Percentiles rank a stretch among this genome's conserved stretches.
Conservation (phyloP, 2,888 invertebrate species). For the Nomada ruficornis region DNA sequence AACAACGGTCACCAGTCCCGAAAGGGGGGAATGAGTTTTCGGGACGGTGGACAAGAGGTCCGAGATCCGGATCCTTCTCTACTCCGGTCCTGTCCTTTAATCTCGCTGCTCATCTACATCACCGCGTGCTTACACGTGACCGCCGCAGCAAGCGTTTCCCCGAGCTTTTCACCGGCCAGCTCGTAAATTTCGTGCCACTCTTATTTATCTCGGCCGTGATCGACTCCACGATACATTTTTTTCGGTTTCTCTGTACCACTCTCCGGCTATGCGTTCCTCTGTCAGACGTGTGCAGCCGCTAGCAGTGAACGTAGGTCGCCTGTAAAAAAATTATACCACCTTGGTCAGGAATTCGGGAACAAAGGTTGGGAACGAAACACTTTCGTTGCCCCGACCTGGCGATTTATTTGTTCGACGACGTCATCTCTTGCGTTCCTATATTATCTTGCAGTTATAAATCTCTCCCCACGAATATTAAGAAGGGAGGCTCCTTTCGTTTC, state of each 20-base stretch:
- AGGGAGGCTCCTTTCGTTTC: no score
- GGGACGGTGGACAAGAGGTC: slow-evolving; percentile 48
- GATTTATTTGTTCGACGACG: slow-evolving; percentile 7
- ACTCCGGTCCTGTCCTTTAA: slow-evolving; percentile 60
- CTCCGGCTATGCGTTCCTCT: slow-evolving; percentile 12
- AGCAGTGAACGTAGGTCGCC: slow-evolving; percentile 40
- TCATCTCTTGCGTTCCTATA: slow-evolving; percentile 8
- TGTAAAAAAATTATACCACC: slow-evolving; percentile 52
- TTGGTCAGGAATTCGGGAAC: slow-evolving; percentile 61
- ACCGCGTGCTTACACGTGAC: slow-evolving; percentile 67
- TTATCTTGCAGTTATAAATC: neutral
- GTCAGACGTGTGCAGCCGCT: slow-evolving; percentile 27
- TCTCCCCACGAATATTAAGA: neutral
- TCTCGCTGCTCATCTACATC: slow-evolving; percentile 70
- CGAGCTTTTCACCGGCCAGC: slow-evolving; percentile 71
- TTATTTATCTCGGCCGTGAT: slow-evolving; percentile 76
- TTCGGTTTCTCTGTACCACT: slow-evolving; percentile 28
- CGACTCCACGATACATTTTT: slow-evolving; percentile 69
- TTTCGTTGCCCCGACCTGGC: neutral
- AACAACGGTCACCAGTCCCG: slow-evolving; percentile 35
- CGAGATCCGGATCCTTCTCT: slow-evolving; percentile 61
- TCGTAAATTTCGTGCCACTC: slow-evolving; percentile 76
- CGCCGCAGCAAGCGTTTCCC: slow-evolving; percentile 64
- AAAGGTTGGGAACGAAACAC: slow-evolving; percentile 32
- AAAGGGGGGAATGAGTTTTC: slow-evolving; percentile 49